phyloP scores from a whole-genome alignment of 2,113 vertebrate species.

The Microtus montanus region DNA sequence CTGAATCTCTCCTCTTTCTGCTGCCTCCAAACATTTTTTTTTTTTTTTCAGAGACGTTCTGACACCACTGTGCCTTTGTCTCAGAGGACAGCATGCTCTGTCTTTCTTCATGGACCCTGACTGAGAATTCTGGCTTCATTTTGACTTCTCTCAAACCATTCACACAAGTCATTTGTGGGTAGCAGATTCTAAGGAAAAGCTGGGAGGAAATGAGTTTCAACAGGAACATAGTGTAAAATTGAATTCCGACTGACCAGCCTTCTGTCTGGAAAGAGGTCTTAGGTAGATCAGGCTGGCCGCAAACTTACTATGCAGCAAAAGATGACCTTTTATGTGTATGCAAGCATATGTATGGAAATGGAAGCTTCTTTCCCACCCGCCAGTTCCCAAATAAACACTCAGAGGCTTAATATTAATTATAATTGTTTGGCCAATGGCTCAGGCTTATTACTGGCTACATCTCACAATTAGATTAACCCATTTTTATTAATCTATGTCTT shows the following conservation, averaged over 20 bases:
- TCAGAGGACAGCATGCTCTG: not conserved
- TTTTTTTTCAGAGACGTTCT: not conserved
- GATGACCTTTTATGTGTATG: not conserved
- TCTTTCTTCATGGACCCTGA: not conserved
- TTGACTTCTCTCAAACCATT: not conserved
- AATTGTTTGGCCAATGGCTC: too few relatives aligned
- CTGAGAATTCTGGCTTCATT: not conserved
- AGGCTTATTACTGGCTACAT: too few relatives aligned
- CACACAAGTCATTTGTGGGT: not conserved
- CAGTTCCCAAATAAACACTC: too few relatives aligned
- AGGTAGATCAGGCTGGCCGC: not conserved
- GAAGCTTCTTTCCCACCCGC: too few relatives aligned
- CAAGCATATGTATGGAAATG: not conserved
- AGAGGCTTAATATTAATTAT: too few relatives aligned
- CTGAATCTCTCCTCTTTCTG: not conserved
- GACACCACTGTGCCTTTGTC: not conserved
- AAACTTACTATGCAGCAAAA: not conserved
- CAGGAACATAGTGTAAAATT: not conserved
- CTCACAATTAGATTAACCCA: too few relatives aligned
- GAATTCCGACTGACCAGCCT: not conserved
- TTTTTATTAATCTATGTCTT: too few relatives aligned
- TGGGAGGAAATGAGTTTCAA: not conserved
- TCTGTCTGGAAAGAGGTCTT: not conserved
- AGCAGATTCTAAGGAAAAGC: not conserved
- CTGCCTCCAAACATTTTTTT: not conserved